phyloP scores from a whole-genome alignment of 2,888 invertebrate species.

The Trichogramma dendrolimi region DNA sequence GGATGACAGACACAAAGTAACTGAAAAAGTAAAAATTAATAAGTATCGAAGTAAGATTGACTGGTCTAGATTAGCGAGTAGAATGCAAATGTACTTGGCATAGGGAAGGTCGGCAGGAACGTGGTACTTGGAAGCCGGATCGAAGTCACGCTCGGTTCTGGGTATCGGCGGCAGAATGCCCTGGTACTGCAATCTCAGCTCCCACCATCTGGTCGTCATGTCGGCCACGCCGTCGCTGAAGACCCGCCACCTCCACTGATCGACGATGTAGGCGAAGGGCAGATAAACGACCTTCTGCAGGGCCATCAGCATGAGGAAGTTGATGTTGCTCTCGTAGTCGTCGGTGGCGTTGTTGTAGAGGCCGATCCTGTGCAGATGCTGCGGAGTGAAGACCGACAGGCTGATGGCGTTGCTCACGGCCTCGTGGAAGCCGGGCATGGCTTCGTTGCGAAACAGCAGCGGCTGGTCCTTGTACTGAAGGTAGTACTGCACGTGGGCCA shows the following conservation, averaged over 20 bases:
- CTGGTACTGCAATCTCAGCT: constrained; percentile 66
- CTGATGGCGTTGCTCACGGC: constrained; percentile 77
- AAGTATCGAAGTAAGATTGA: not conserved
- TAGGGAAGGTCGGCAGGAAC: constrained; percentile 67
- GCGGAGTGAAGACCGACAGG: constrained; percentile 72
- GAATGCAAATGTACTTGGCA: constrained; percentile 46
- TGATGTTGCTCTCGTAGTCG: constrained; percentile 68
- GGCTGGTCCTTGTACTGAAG: constrained; percentile 74
- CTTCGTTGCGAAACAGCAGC: constrained; percentile 72
- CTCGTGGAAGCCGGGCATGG: constrained; percentile 83
- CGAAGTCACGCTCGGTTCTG: constrained; percentile 72
- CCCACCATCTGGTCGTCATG: constrained; percentile 76
- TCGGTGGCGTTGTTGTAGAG: constrained; percentile 65
- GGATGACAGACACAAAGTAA: constrained; percentile 75
- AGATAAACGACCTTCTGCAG: constrained; percentile 73
- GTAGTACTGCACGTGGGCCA: constrained; percentile 80
- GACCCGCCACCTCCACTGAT: constrained; percentile 79
- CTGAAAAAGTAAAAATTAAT: constrained; percentile 55
- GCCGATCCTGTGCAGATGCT: constrained; percentile 70
- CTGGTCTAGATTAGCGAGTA: not conserved
- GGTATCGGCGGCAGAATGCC: constrained; percentile 70
- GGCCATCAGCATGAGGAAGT: constrained; percentile 75
- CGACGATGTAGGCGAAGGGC: constrained; percentile 76
- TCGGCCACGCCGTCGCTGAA: constrained; percentile 69
- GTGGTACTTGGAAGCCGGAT: constrained; percentile 80